phyloP scores from a whole-genome alignment of 2,113 vertebrate species.

The Bungarus multicinctus region DNA sequence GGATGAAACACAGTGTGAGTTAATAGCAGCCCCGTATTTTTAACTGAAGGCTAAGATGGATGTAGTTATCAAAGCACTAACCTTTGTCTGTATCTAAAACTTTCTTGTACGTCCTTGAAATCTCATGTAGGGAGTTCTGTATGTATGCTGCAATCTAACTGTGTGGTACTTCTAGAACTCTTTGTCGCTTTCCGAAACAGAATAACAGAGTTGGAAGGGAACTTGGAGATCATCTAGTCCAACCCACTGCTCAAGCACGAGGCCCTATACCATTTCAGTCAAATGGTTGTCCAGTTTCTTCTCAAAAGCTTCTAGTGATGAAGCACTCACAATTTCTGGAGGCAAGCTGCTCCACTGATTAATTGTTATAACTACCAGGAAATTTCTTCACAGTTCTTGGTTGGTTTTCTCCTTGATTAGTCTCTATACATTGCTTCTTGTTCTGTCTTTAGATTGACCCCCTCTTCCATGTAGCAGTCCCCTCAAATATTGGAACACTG shows the following conservation, averaged over 20 bases:
- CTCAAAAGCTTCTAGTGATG: not conserved
- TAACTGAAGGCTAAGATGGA: conserved; percentile 7
- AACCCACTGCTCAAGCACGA: not conserved
- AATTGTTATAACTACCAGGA: not conserved
- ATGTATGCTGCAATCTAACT: not conserved
- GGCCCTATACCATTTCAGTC: not conserved
- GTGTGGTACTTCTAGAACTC: not conserved
- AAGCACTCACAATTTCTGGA: not conserved
- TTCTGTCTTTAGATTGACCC: not conserved
- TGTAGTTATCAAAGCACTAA: conserved; percentile 36
- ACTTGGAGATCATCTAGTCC: not conserved
- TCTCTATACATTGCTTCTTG: not conserved
- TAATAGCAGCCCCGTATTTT: conserved; percentile 32
- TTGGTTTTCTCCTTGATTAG: not conserved
- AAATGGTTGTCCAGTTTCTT: not conserved
- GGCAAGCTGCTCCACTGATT: not conserved
- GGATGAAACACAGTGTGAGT: conserved; percentile 28
- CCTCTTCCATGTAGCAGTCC: not conserved
- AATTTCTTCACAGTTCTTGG: not conserved
- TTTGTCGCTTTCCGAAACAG: not conserved
- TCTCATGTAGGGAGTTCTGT: not conserved
- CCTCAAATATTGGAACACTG: not conserved
- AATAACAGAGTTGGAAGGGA: not conserved
- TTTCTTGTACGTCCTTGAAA: conserved; percentile 5
- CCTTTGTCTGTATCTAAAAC: not conserved